Base-by-base conservation (phyloP, 2,888 invertebrate species). In the Serrognathus titanus region DNA sequence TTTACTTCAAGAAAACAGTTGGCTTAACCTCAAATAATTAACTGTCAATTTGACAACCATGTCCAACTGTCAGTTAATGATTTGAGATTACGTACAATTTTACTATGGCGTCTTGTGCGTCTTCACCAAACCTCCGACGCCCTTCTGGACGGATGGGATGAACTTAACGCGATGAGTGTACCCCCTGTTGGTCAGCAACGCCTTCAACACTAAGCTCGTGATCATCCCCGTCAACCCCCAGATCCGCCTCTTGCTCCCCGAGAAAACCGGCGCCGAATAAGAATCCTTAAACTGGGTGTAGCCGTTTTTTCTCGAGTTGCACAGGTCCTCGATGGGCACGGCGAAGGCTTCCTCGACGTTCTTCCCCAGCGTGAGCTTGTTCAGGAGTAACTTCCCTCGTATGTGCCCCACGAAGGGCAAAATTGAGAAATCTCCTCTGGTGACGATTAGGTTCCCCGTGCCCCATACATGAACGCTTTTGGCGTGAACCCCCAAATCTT, bases 181-280 rank as follows among this genome's bases (percentile, higher is more conserved):
- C 9, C 81, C 71, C 50, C 82, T 78, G 51, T 76, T 72, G 0
- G 90, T 85, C 48, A 91, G 66, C n/a, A 92, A 75, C 11, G 86
- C 83, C 53, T 78, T 81, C 50, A 94, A 76, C 63, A 89, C 84
- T 35, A 84, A 71, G 70, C 91, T 87, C 0, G 92, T 92, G 16
- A 93, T 81, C 41, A 85, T 82, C 0, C 88, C 92, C 0, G 92
- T 92, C 1, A 89, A 76, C 1, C 92, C 91, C 90, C 91, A 91
- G 56, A 91, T 84, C 68, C 83, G 82, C 66, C 83, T 74, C 48
- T 83, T 80, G 7, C 83, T 84, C 6, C 82, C 83, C 1, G 81
- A 67, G 75, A 83, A 90, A 0, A 85, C 84, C 9, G 92, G 91
- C 63, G 88, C 67, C 3, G 84, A 81, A 59, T 81, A 85, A 46